Evolutionary conservation across 2,888 invertebrate genomes (phyloP), one percentile per base, ranked within the genome.

Genomic region (Morinoia aosen): DNA sequence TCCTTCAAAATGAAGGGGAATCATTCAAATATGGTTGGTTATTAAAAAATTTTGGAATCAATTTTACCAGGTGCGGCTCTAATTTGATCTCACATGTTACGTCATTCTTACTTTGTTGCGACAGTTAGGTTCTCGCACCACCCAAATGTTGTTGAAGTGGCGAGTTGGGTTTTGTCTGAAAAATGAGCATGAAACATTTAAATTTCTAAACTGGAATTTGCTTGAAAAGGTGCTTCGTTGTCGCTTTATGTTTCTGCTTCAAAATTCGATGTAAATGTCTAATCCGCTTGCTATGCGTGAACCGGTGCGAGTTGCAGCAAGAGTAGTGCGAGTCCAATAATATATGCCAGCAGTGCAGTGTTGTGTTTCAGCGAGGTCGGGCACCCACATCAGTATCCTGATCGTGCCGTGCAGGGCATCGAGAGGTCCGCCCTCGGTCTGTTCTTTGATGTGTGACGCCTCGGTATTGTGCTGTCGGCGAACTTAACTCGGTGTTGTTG

Each of bases 381-480:
- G 76, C 76, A 76, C 19, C 76, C 33, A 76, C 76, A 76, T 76
- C 76, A 76, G 76, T 16, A 76, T 76, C 16, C 33, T 33, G 76
- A 16, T 76, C 25, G 76, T 33, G 76, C 76, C 76, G 76, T 76
- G 33, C 76, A 33, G 76, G 76, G 33, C 76, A 76, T 76, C 19
- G 76, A 76, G 76, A 76, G 76, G 76, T 76, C 76, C 76, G 76
- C 76, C 76, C 76, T 76, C 76, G 76, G 76, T 76, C 76, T 76
- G 76, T 76, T 76, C 76, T 33, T 76, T 76, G 33, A 16, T 76
- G 76, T 76, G 76, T 76, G 76, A 76, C 76, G 76, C 25, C 8
- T 76, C 76, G 76, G 76, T 76, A 33, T 76, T 76, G 33, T 76
- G 76, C 76, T 33, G 76, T 33, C 25, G 76, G 33, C 76, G 76